Evolutionary conservation across 92 coral and sea anemone genomes (phyloP), one percentile per base, ranked within the genome.

Genomic region (Umimayanthus chanpuru): DNA sequence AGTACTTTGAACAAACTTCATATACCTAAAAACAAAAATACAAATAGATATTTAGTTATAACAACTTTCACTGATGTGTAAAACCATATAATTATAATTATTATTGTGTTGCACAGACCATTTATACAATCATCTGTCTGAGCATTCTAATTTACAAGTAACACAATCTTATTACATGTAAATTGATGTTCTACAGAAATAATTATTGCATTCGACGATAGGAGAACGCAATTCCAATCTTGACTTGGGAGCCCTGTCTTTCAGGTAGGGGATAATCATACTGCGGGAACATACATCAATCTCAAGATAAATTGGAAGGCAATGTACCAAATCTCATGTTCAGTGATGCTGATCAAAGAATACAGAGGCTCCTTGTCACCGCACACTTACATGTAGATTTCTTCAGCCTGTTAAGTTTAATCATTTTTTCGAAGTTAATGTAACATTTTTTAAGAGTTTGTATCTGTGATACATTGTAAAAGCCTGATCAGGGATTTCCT

Each of bases 401-500:
- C 73, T 68, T 68, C 73, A 32, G 36, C 36, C 36, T 32, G 36
- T 32, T 32, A 32, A 32, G 36, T 32, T 32, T 32, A 32, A 32
- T 32, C 36, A 32, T 32, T 32, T 32, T 32, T 32, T 32, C 0
- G 38, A 68, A 68, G 73, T 68, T 68, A 68, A 68, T 68, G 25
- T 29, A 68, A 68, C n/a, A 29, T 68, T 68, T 68, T 67, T 68
- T 68, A 68, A 68, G n/a, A 68, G 29, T 68, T 68, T 11, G 29
- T 68, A 68, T 9, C 14, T 68, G 73, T 68, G 73, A 68, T 23
- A 68, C 73, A 68, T 68, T 15, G n/a, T n/a, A n/a, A 14, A 68
- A 68, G 73, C 73, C 73, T 68, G 73, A 68, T 21, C 73, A 68
- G 36, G 73, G 73, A 68, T 21, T 68, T 68, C 25, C 28, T 75